These are phyloP conservation scores for Chrysodeixis includens DNA, from an alignment of 2,888 invertebrate genomes.

Conservation along the genomic window DNA sequence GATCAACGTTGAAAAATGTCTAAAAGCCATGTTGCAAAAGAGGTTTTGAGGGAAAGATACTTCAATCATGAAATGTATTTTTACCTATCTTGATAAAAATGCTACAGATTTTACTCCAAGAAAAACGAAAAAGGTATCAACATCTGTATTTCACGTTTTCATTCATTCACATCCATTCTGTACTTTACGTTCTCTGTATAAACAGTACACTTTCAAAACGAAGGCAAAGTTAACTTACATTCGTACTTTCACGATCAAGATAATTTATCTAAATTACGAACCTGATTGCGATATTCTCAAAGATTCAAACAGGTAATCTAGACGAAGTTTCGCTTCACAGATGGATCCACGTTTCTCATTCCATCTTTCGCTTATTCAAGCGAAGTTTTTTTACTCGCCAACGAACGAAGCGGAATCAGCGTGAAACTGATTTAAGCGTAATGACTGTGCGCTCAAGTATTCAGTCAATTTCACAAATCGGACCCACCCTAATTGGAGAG, in stretches of 20 bases:
- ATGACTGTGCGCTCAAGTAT: constrained; percentile 62
- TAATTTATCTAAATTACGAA: constrained; percentile 6
- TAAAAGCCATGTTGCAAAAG: no score
- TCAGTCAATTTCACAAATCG: constrained; percentile 65
- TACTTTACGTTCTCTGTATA: not conserved
- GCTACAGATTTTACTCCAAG: no score
- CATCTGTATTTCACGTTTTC: no score
- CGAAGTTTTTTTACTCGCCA: constrained; percentile 49
- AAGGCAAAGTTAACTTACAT: not conserved
- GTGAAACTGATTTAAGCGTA: constrained; percentile 61
- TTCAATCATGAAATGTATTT: no score
- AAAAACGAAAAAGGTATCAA: no score
- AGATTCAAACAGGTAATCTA: constrained; percentile 28
- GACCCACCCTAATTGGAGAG: constrained; percentile 63
- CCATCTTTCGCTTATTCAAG: constrained; percentile 50
- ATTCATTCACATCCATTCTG: no score
- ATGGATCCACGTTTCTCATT: constrained; percentile 39
- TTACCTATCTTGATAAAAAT: no score
- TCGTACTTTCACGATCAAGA: not conserved
- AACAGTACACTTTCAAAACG: not conserved
- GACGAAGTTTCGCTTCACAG: constrained; percentile 27
- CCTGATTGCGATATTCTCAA: not conserved
- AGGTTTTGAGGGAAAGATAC: no score
- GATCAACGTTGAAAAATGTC: no score
- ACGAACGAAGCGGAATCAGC: constrained; percentile 52